phyloP scores from a whole-genome alignment of 2,113 vertebrate genomes.

The Pelmatolapia mariae region DNA sequence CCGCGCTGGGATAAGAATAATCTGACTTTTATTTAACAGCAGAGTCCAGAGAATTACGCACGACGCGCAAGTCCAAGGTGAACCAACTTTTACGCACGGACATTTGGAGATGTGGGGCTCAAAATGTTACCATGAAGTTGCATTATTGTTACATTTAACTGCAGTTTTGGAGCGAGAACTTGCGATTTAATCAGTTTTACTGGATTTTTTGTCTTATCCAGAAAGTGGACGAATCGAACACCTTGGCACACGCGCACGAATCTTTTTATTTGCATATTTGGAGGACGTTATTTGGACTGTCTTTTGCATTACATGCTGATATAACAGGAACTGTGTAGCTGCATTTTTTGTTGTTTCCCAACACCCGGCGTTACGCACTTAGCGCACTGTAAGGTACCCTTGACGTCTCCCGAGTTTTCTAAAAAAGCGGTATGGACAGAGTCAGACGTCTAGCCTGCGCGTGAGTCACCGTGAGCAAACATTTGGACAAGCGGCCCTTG shows the following conservation, averaged over 20 bases:
- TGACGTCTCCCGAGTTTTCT: slow-evolving; percentile 15
- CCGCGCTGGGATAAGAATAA: background rate
- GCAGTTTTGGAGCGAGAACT: background rate
- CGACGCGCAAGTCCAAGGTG: background rate
- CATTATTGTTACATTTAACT: background rate
- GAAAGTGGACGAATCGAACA: background rate
- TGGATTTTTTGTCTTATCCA: background rate
- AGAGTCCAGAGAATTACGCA: slow-evolving; percentile 39
- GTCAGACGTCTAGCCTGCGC: slow-evolving; percentile 42
- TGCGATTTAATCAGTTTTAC: background rate
- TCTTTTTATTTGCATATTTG: background rate
- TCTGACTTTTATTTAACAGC: background rate
- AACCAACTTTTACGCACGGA: slow-evolving; percentile 56
- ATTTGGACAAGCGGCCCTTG: slow-evolving; percentile 6
- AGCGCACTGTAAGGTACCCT: background rate
- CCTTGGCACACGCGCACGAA: background rate
- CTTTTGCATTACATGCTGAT: background rate
- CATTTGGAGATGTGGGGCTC: background rate
- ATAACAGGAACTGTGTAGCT: background rate
- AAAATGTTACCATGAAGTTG: background rate
- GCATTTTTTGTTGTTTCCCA: background rate
- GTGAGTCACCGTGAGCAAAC: slow-evolving; percentile 56
- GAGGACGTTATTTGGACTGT: background rate
- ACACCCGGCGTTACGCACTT: slow-evolving; percentile 23
- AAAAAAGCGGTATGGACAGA: background rate